Conservation (phyloP, 2,888 invertebrate genomes). For the Brenthis daphne region DNA sequence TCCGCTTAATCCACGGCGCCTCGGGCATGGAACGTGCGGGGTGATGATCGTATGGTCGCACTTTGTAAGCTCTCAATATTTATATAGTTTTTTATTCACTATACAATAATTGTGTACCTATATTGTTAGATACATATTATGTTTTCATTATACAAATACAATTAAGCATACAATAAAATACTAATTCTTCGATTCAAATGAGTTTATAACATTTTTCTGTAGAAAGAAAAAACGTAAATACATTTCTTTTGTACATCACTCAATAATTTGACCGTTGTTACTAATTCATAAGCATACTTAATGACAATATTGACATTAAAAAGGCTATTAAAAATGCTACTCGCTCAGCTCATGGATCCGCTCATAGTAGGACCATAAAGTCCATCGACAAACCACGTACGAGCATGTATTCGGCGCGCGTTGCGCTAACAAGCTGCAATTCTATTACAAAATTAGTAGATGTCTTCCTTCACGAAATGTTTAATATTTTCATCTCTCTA, state of each 20-base stretch:
- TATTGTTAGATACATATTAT: too few relatives aligned
- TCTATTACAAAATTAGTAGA: conserved; percentile 74
- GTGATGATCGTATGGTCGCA: conserved; percentile 37
- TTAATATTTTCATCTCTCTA: conserved; percentile 49
- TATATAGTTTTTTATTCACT: conserved; percentile 23
- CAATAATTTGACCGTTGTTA: too few relatives aligned
- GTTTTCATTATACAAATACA: too few relatives aligned
- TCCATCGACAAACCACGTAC: conserved; percentile 56
- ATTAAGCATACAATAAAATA: too few relatives aligned
- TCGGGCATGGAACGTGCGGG: conserved; percentile 57
- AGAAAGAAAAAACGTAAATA: too few relatives aligned
- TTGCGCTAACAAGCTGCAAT: conserved; percentile 74
- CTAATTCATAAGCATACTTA: too few relatives aligned
- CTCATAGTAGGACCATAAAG: conserved; percentile 43
- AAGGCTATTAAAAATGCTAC: background rate
- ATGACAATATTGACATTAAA: background rate
- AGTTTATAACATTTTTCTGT: too few relatives aligned
- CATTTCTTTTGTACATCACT: too few relatives aligned
- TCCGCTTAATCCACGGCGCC: conserved; percentile 67
- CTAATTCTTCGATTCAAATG: too few relatives aligned
- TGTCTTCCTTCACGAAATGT: conserved; percentile 57
- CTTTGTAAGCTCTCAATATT: conserved; percentile 41
- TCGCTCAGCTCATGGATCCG: conserved; percentile 38
- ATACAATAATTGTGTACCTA: background rate
- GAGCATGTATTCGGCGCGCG: conserved; percentile 67